phyloP scores from a whole-genome alignment of 2,113 vertebrate genomes.

The Onychostruthus taczanowskii region DNA sequence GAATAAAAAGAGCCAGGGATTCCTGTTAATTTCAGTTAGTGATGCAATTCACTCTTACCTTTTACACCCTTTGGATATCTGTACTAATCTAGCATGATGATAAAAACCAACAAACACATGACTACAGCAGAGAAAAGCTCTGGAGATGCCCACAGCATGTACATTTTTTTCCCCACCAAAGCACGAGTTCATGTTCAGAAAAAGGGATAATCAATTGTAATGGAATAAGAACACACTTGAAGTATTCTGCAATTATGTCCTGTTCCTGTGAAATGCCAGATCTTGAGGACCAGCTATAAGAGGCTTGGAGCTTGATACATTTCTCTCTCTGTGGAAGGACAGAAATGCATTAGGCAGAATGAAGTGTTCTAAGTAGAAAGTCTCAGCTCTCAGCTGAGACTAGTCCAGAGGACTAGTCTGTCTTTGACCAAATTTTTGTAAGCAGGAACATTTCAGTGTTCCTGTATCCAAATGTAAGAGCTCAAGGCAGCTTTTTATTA shows the following conservation, averaged over 20 bases:
- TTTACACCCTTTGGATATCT: neutral
- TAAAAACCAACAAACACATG: neutral
- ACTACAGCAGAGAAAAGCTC: neutral
- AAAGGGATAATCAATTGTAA: neutral
- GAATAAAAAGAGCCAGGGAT: neutral
- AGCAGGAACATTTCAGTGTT: neutral
- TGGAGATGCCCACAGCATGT: fast-evolving
- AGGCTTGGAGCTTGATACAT: neutral
- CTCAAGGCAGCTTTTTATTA: neutral
- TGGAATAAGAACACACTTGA: neutral
- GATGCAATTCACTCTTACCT: neutral
- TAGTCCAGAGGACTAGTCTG: neutral
- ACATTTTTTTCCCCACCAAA: neutral
- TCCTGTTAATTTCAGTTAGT: constrained; percentile 28
- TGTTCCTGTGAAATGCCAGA: neutral
- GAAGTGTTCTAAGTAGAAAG: neutral
- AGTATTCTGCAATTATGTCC: neutral
- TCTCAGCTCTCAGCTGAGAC: neutral
- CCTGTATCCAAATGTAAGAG: neutral
- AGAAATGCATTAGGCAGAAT: neutral
- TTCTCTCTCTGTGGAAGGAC: neutral
- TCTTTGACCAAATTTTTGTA: neutral
- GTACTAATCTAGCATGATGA: neutral
- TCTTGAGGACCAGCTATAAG: neutral
- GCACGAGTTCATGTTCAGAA: neutral